phyloP scores from a whole-genome alignment of 2,888 invertebrate species.

The Alitta virens region DNA sequence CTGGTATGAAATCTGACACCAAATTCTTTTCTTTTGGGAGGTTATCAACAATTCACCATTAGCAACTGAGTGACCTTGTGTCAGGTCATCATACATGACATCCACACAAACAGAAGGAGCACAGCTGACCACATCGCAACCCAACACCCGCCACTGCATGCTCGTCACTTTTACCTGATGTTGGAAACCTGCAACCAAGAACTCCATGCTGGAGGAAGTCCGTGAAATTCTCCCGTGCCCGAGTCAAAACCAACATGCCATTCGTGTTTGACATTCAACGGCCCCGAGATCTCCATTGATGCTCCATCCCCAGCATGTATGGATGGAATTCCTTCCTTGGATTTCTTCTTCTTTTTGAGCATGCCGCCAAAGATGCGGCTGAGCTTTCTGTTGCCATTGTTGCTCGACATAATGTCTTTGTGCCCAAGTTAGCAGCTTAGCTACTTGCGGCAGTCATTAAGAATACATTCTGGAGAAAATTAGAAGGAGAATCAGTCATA shows the following conservation, averaged over 20 bases:
- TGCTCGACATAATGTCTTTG: background rate
- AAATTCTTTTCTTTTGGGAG: too few relatives aligned
- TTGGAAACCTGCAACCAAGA: constrained; percentile 69
- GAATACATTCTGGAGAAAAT: background rate
- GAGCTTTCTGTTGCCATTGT: background rate
- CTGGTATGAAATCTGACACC: too few relatives aligned
- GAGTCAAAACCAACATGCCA: constrained; percentile 84
- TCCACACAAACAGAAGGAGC: too few relatives aligned
- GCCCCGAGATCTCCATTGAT: constrained; percentile 20
- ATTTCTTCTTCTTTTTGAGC: constrained; percentile 6
- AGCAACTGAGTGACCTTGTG: too few relatives aligned
- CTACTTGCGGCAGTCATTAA: background rate
- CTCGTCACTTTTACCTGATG: constrained; percentile 64
- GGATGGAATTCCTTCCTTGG: background rate
- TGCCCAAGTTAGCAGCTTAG: background rate
- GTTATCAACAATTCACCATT: too few relatives aligned
- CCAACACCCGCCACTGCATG: too few relatives aligned
- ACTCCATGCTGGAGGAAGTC: constrained; percentile 66
- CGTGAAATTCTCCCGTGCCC: constrained; percentile 78
- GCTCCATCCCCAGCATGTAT: background rate
- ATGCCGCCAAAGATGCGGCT: constrained; percentile 2
- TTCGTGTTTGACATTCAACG: constrained; percentile 66
- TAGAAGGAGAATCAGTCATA: too few relatives aligned
- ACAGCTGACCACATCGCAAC: too few relatives aligned
- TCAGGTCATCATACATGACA: too few relatives aligned